Evolutionary conservation across 2,888 invertebrate species (phyloP), one percentile per base, ranked within the genome.

Genomic region (Leptarthrus brevirostris): DNA sequence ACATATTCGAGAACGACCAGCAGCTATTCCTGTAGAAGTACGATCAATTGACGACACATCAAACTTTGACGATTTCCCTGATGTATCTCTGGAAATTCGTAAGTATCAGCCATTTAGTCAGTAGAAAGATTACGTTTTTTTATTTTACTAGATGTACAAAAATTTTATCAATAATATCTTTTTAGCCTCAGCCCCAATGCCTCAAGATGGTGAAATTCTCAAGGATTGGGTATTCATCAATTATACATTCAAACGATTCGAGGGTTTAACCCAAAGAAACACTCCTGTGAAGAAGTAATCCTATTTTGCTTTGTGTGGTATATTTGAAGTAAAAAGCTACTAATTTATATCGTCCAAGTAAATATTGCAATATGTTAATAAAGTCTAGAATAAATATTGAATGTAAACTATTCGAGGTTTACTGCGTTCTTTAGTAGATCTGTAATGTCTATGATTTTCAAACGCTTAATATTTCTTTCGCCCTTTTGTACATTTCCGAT

Each of bases 181-280:
- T 87, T 26, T 87, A 93, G 93, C 94, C 81, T 91, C 95, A 76
- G 94, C 95, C 76, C 94, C 96, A 44, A 89, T 93, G 82, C 90
- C 93, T 74, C 94, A 95, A 86, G 96, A 96, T 82, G 95, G 95
- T 77, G 96, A 96, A 86, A 93, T 93, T 81, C 93, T 95, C 86
- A 98, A 98, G 88, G 98, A 98, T 89, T 98, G 98, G 96, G 98
- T 99, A 80, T 99, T 99, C 86, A 97, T 99, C 84, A 99, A 99
- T 88, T 99, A 99, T 87, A 99, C 99, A 76, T 99, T 98, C 89
- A 98, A 98, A 86, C 90, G 99, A 80, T 99, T 99, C 87, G 98
- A 99, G 87, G 98, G 97, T 26, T 89, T 97, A 78, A 97, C 97
- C 69, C 96, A 96, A 84, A 89, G 95, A 80, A 95, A 94, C 77